phyloP scores from a whole-genome alignment of 30 jellyfish, hydroid and myxozoan species.

The Turritopsis rubra region DNA sequence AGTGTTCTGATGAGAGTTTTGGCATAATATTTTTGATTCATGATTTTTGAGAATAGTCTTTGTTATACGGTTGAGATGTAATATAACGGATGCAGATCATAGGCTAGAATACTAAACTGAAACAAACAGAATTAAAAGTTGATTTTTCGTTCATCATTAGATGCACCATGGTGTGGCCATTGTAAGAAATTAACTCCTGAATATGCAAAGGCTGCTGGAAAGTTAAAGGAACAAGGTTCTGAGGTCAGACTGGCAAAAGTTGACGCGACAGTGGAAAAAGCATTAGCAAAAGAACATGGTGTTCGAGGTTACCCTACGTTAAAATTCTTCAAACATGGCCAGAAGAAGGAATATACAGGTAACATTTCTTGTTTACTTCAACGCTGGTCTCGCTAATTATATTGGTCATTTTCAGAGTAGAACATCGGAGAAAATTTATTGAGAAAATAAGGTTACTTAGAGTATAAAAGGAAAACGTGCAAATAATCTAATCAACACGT shows the following conservation, averaged over 20 bases:
- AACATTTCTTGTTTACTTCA: neutral
- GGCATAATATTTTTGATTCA: no score
- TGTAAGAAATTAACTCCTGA: conserved; percentile 94
- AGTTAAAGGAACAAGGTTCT: conserved; percentile 68
- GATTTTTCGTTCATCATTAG: conserved; percentile 22
- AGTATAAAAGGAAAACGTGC: neutral
- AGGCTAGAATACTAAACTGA: no score
- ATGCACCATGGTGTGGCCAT: conserved; percentile 99
- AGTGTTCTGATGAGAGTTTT: no score
- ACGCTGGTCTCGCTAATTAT: neutral
- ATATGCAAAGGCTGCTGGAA: conserved; percentile 80
- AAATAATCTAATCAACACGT: no score
- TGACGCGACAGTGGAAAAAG: conserved; percentile 83
- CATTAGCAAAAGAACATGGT: conserved; percentile 72
- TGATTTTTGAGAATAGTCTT: no score
- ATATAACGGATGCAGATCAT: no score
- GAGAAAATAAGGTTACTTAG: neutral
- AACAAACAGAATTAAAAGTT: neutral
- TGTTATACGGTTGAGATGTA: no score
- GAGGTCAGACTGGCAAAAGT: conserved; percentile 76
- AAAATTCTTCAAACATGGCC: conserved; percentile 80
- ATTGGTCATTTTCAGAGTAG: neutral
- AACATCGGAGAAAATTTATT: neutral
- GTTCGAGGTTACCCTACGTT: conserved; percentile 98
- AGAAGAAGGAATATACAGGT: conserved; percentile 64